Conservation (phyloP, 2,888 invertebrate genomes). For the Harpalus rufipes region DNA sequence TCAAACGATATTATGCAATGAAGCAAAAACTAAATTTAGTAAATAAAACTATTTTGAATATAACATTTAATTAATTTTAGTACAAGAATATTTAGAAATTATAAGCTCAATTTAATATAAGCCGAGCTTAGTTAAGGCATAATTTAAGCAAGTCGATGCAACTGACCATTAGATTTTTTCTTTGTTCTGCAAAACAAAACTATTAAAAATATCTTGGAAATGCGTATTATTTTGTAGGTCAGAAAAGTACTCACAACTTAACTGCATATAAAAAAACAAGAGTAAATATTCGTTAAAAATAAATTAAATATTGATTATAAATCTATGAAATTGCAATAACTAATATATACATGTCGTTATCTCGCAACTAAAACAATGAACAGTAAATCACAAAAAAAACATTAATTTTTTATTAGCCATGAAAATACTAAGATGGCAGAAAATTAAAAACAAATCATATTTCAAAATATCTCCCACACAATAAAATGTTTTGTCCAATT, state of each 20-base stretch:
- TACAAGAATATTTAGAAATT: no score
- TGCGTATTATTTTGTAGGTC: not conserved
- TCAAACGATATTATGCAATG: no score
- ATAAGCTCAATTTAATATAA: no score
- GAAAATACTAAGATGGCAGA: slow-evolving; percentile 9
- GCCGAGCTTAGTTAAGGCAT: no score
- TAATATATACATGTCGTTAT: not conserved
- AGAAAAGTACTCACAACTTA: not conserved
- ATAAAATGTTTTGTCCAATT: not conserved
- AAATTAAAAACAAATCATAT: slow-evolving; percentile 36
- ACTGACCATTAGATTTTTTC: no score
- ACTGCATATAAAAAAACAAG: not conserved
- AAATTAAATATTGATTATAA: not conserved
- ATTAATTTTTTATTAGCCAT: not conserved
- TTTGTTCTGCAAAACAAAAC: no score
- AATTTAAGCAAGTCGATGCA: no score
- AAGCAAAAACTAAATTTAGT: no score
- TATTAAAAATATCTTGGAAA: no score
- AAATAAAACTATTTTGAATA: no score
- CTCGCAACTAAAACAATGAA: not conserved
- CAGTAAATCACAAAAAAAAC: slow-evolving; percentile 8
- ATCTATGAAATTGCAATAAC: not conserved
- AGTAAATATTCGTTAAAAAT: not conserved
- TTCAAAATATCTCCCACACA: slow-evolving; percentile 2
- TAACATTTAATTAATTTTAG: no score